These are phyloP conservation scores for Lithobius niger DNA, from an alignment of 1,140 invertebrate genomes.

Conservation along the genomic window DNA sequence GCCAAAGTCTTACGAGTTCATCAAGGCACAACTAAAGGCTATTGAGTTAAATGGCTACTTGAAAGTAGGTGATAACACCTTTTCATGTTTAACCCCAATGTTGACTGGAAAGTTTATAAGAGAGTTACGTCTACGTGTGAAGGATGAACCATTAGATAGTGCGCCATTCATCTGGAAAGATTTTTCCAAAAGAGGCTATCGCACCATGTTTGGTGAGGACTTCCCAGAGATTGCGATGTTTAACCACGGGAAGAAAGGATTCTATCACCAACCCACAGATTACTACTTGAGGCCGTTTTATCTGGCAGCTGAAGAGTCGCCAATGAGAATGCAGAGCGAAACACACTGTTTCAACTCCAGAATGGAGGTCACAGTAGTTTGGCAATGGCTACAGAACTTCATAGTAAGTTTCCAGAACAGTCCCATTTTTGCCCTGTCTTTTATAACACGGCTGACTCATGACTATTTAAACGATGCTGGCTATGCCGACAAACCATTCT, in stretches of 20 bases:
- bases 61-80: background rate
- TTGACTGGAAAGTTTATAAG: slow-evolving; percentile 1
- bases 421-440: background rate
- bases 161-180: slow-evolving; percentile 3
- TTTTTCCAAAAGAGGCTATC: background rate
- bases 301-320: background rate
- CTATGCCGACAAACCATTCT: background rate
- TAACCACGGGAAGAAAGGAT: background rate
- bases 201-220: background rate
- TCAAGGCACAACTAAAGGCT: background rate
- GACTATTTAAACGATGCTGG: slow-evolving; percentile 2
- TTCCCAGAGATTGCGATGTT: background rate
- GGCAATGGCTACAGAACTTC: background rate
- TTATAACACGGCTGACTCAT: background rate
- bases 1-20: background rate
- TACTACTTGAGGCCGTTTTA: background rate
- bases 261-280: background rate
- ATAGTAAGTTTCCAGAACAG: background rate
- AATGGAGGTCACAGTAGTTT: background rate
- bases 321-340: background rate
- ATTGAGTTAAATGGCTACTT: slow-evolving; percentile 1
- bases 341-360: background rate
- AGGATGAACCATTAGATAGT: background rate
- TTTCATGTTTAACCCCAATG: background rate
- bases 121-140: background rate